Base-by-base conservation (phyloP, 2,797 vertebrate species). In the Pampus argenteus region DNA sequence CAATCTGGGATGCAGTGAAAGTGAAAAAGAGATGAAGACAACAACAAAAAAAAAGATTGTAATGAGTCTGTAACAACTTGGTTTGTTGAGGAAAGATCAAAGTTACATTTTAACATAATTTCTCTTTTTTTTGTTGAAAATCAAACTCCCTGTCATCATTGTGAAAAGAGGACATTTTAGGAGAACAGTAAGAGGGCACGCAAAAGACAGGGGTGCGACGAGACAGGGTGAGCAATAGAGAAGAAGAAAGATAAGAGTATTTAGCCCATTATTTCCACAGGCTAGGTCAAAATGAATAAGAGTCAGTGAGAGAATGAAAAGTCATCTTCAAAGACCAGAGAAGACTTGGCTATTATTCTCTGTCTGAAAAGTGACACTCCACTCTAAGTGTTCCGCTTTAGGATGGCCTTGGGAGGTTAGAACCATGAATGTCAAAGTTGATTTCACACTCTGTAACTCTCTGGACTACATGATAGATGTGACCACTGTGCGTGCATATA, bases 361-460 rank as follows among this genome's bases (percentile, higher is more conserved):
- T 68, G 83, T 91, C 84, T 86, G 89, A 88, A 76, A 85, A 86
- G 86, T 86, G 88, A 88, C 88, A 88, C 85, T 84, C 72, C 44
- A 54, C 55, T 88, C 79, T 82, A 86, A 87, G 83, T 87, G 87
- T 81, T 86, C 78, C 58, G 81, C 85, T 89, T 86, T 67, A 85
- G 79, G 67, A 84, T 26, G 87, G 91, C 91, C 89, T 90, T 88
- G 89, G 82, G 89, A 90, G 76, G 87, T 84, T 89, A 74, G 74
- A 82, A 76, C 84, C 88, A 82, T 91, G 88, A 91, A 91, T 90
- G 91, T 92, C 91, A 92, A 88, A 88, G 87, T 88, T 86, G 89
- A 91, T 92, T 91, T 90, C 89, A 86, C 89, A 92, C 88, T 87
- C 85, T 85, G 89, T 83, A 79, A 76, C 73, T 90, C 82, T 83